Conservation (phyloP, 2,113 vertebrate genomes). For the Rallus limicola region DNA sequence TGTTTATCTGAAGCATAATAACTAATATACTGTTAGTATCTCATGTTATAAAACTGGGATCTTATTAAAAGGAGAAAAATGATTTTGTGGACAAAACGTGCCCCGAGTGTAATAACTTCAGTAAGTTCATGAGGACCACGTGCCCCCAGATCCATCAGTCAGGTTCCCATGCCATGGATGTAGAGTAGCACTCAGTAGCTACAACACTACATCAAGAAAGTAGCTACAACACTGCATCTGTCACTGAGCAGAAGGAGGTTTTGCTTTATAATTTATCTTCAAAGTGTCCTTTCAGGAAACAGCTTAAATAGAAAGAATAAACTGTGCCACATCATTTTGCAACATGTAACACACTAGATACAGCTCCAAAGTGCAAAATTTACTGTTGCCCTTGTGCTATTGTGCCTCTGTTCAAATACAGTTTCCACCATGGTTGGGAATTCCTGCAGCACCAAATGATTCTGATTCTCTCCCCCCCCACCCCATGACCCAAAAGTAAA, state of each 20-base stretch:
- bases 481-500: neutral
- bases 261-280: neutral
- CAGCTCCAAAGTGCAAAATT: neutral
- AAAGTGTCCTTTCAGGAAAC: neutral
- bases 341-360: neutral
- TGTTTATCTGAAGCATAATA: neutral
- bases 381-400: neutral
- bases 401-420: neutral
- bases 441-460: neutral
- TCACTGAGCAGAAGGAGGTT: neutral
- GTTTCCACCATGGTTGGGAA: neutral
- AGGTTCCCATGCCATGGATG: neutral
- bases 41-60: neutral
- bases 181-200: neutral
- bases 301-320: neutral
- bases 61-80: neutral
- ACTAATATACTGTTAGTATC: neutral
- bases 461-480: neutral
- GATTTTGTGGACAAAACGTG: neutral
- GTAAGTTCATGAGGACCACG: fast-evolving
- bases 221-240: too few relatives aligned
- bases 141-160: neutral
- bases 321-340: neutral
- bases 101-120: neutral
- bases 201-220: neutral